phyloP scores from a whole-genome alignment of 2,113 vertebrate species.

The Macrotis lagotis region DNA sequence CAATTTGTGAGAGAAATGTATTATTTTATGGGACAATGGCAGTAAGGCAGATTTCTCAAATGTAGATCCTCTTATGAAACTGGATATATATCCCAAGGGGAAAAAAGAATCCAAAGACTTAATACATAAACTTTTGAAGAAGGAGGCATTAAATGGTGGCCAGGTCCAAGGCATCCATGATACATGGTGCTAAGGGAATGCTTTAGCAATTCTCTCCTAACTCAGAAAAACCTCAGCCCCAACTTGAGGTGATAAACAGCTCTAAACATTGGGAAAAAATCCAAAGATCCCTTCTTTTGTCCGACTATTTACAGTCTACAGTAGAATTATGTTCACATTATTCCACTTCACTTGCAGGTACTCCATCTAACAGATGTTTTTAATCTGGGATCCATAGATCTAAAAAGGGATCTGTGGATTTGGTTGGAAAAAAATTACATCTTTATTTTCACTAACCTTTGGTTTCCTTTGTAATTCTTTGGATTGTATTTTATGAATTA shows the following conservation, averaged over 20 bases:
- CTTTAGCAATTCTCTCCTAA: neutral
- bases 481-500: neutral
- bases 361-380: slow-evolving; percentile 11
- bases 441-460: neutral
- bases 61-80: slow-evolving; percentile 23
- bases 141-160: neutral
- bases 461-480: neutral
- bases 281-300: neutral
- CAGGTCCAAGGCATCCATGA: neutral
- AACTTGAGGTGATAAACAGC: neutral
- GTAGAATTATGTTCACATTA: slow-evolving; percentile 17
- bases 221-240: neutral
- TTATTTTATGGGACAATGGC: neutral
- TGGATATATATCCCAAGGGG: neutral
- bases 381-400: neutral
- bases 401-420: neutral
- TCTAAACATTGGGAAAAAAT: neutral
- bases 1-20: neutral
- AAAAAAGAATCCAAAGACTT: slow-evolving; percentile 17
- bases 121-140: neutral
- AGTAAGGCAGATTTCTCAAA: slow-evolving; percentile 11
- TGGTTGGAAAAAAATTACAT: neutral
- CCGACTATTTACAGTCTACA: neutral
- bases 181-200: neutral
- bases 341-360: slow-evolving; percentile 51